phyloP scores from a whole-genome alignment of 64 coral and sea anemone genomes.

The Montipora sp. region DNA sequence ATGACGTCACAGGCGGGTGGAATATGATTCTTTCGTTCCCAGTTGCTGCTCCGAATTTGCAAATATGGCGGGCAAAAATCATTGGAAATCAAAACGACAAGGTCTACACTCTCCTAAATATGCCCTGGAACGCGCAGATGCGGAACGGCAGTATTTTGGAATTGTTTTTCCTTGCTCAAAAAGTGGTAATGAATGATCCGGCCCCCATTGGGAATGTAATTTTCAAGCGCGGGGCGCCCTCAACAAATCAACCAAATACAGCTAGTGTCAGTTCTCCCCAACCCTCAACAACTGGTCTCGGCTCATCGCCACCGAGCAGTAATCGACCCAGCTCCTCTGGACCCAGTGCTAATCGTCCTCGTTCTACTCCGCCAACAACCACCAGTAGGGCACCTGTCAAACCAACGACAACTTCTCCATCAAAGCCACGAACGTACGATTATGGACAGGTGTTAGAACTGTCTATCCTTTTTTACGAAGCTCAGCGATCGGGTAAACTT shows the following conservation, averaged over 20 bases:
- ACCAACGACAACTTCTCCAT: not conserved
- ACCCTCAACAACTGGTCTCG: not conserved
- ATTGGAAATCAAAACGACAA: slow-evolving; percentile 37
- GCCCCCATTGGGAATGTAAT: slow-evolving; percentile 35
- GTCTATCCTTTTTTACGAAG: slow-evolving; percentile 95
- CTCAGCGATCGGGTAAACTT: slow-evolving; percentile 93
- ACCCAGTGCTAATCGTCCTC: not conserved
- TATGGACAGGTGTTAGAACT: slow-evolving; percentile 76
- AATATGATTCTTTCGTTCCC: slow-evolving; percentile 69
- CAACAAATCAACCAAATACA: not conserved
- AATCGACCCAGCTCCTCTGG: not conserved
- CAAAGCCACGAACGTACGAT: slow-evolving; percentile 27
- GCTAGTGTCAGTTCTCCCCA: not conserved
- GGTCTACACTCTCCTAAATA: slow-evolving; percentile 65
- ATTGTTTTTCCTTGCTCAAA: slow-evolving; percentile 42
- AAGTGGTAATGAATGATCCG: not conserved
- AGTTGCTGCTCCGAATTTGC: slow-evolving; percentile 33
- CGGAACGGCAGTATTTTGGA: slow-evolving; percentile 5
- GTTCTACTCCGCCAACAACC: not conserved
- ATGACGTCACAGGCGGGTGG: slow-evolving; percentile 70
- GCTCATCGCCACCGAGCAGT: not conserved
- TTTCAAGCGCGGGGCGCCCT: slow-evolving; percentile 20
- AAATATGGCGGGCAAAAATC: slow-evolving; percentile 73
- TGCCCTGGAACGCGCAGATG: slow-evolving; percentile 66
- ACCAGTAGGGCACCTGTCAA: slow-evolving; percentile 6